Percentiles rank a stretch among this genome's conserved stretches.
phyloP scores from a whole-genome alignment of 2,113 vertebrate genomes.

The Fukomys damarensis region DNA sequence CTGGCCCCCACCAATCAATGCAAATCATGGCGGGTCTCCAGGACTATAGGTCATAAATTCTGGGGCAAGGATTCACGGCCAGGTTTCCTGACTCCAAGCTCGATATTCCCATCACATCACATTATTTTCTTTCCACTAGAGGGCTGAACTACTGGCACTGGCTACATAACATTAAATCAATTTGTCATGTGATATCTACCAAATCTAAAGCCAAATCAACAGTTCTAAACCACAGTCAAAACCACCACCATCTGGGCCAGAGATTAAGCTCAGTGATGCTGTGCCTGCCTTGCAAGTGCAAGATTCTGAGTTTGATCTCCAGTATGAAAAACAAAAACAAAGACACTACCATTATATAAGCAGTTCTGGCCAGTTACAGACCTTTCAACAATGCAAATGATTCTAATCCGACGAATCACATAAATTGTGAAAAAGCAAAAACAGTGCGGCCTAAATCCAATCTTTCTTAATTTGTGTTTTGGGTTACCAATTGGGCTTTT shows the following conservation, averaged over 20 bases:
- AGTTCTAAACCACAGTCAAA: background rate
- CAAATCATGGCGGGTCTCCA: too few species aligned
- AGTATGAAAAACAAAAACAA: too few species aligned
- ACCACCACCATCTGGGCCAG: background rate
- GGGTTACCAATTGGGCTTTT: background rate
- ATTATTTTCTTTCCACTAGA: background rate
- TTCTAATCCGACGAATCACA: background rate
- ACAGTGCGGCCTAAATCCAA: background rate
- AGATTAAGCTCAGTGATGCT: too few species aligned
- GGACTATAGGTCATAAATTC: background rate
- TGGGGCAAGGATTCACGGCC: background rate
- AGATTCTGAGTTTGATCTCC: too few species aligned
- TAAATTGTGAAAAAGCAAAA: slow-evolving; percentile 4
- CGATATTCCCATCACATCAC: background rate
- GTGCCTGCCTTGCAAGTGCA: too few species aligned
- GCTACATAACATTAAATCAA: background rate
- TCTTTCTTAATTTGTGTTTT: background rate
- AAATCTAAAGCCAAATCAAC: background rate
- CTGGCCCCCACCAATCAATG: too few species aligned
- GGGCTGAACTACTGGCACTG: background rate
- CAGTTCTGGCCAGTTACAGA: background rate
- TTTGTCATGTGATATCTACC: background rate
- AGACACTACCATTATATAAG: background rate
- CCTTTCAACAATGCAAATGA: background rate
- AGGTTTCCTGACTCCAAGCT: background rate